Percentiles rank a stretch among this genome's conserved stretches.
phyloP scores from a whole-genome alignment of 2,888 invertebrate species.

The Diarsia brunnea region DNA sequence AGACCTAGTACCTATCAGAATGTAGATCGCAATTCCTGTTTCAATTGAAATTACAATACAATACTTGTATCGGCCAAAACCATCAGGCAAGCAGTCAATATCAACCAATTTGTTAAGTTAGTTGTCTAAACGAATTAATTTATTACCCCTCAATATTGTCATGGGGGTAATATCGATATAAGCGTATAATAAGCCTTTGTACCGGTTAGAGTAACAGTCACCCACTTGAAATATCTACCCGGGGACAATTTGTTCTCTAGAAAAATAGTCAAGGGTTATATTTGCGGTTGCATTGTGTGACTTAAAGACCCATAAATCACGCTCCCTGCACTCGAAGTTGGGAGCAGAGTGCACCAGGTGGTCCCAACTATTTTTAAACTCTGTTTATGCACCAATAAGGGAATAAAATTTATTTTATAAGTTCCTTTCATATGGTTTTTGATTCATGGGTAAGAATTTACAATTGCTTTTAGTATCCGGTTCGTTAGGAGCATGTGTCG shows the following conservation, averaged over 20 bases:
- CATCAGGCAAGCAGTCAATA: slow-evolving; percentile 61
- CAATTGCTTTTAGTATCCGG: slow-evolving; percentile 68
- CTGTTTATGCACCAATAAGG: slow-evolving; percentile 85
- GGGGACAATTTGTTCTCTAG: slow-evolving; percentile 81
- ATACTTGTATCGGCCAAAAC: slow-evolving; percentile 24
- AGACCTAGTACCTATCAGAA: slow-evolving; percentile 23
- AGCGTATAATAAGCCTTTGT: slow-evolving; percentile 67
- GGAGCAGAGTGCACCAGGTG: slow-evolving; percentile 85
- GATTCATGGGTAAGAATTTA: slow-evolving; percentile 79
- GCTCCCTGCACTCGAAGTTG: slow-evolving; percentile 81
- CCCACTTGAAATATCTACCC: slow-evolving; percentile 77
- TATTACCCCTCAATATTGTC: slow-evolving; percentile 62
- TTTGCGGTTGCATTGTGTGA: slow-evolving; percentile 87
- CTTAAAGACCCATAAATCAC: slow-evolving; percentile 85
- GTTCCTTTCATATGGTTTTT: slow-evolving; percentile 83
- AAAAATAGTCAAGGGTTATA: slow-evolving; percentile 87
- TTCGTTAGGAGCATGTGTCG: slow-evolving; percentile 58
- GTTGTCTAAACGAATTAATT: slow-evolving; percentile 74
- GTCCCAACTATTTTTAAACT: slow-evolving; percentile 85
- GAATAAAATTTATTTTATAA: slow-evolving; percentile 86
- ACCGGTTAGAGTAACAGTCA: slow-evolving; percentile 56
- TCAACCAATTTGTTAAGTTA: slow-evolving; percentile 66
- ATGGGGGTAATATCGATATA: slow-evolving; percentile 72
- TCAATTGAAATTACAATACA: slow-evolving; percentile 45
- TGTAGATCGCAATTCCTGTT: slow-evolving; percentile 12